These are phyloP conservation scores for Dolichallabes microphthalmus DNA, from an alignment of 2,113 vertebrate genomes.

Conservation along the genomic window DNA sequence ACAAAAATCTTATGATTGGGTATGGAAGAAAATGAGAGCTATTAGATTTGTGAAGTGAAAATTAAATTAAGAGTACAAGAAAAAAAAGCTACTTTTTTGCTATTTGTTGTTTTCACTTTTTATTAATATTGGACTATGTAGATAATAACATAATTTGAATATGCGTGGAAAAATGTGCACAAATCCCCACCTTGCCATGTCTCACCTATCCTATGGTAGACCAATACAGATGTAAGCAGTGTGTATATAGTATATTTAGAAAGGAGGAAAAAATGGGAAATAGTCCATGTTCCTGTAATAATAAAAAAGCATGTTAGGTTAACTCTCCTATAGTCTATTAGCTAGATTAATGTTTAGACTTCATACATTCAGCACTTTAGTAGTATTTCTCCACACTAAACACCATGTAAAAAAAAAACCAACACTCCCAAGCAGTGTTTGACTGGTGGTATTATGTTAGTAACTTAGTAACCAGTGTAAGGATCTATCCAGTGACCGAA, in stretches of 20 bases:
- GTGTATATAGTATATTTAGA: no score
- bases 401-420: background rate
- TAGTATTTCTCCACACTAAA: background rate
- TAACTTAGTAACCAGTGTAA: no score
- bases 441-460: no score
- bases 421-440: no score
- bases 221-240: no score
- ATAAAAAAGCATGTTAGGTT: background rate
- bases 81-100: background rate
- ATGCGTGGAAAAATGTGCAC: background rate
- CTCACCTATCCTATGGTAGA: no score
- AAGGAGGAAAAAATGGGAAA: background rate
- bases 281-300: background rate
- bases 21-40: background rate
- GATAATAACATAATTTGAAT: background rate
- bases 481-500: no score
- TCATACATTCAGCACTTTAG: background rate
- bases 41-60: background rate
- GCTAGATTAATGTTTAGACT: background rate
- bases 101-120: background rate
- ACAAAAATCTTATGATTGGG: background rate
- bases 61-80: background rate
- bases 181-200: no score
- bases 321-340: background rate
- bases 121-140: background rate